Conservation (phyloP, 2,113 vertebrate genomes). For the Ivindomyrus marchei region DNA sequence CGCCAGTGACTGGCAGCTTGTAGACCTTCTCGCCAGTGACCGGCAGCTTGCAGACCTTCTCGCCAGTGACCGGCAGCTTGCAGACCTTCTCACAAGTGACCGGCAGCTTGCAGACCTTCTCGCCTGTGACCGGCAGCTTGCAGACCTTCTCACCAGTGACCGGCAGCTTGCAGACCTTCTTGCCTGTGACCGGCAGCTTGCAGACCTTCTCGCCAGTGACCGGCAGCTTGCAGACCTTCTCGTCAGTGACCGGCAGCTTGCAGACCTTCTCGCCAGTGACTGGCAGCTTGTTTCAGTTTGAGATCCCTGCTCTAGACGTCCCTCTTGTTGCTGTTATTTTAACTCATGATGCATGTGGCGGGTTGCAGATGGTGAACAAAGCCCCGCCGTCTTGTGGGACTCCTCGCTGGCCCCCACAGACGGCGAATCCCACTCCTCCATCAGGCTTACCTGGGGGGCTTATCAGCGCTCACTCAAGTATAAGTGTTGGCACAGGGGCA, state of each 20-base stretch:
- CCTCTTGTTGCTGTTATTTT: background rate
- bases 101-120: no score
- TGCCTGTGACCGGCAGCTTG: no score
- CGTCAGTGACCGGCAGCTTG: no score
- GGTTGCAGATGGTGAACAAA: slow-evolving; percentile 64
- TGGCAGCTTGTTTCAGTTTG: background rate
- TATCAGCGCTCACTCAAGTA: slow-evolving; percentile 78
- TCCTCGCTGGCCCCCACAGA: slow-evolving; percentile 63
- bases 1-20: no score
- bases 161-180: no score
- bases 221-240: no score
- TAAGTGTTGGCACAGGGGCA: slow-evolving; percentile 80
- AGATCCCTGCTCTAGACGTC: background rate
- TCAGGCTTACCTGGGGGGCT: slow-evolving; percentile 73
- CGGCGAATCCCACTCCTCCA: slow-evolving; percentile 58
- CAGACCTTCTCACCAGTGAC: no score
- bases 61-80: background rate
- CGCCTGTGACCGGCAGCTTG: no score
- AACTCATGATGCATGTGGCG: background rate
- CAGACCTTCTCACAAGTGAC: background rate
- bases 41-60: background rate
- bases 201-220: no score
- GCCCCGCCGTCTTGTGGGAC: slow-evolving; percentile 81
- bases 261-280: background rate
- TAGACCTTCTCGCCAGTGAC: no score